These are phyloP conservation scores for Oncorhynchus gorbuscha DNA, from an alignment of 2,113 vertebrate genomes.

Conservation along the genomic window DNA sequence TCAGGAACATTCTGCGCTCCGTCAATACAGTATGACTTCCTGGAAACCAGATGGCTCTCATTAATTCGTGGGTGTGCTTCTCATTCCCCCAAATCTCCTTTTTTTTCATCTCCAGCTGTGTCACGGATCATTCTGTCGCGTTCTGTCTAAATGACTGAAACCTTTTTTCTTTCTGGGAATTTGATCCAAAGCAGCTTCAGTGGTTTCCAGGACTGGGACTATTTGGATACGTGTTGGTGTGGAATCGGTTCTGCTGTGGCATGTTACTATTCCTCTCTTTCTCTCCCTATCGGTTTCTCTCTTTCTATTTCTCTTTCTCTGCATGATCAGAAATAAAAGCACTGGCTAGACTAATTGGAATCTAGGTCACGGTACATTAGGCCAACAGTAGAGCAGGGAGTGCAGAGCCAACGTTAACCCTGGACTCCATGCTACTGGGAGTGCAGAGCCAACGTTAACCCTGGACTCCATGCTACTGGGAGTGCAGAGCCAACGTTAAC, in stretches of 20 bases:
- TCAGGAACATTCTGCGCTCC: constrained; percentile 10
- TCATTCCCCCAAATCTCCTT: constrained; percentile 40
- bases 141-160: constrained; percentile 41
- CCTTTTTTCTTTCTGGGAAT: constrained; percentile 64
- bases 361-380: too few relatives aligned
- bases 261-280: constrained; percentile 39
- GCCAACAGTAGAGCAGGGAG: too few relatives aligned
- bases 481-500: too few relatives aligned
- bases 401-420: too few relatives aligned
- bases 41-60: constrained; percentile 52
- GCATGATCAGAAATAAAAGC: constrained; percentile 45
- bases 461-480: too few relatives aligned
- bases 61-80: constrained; percentile 38
- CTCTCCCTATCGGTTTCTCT: too few relatives aligned
- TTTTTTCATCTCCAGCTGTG: constrained; percentile 41
- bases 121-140: constrained; percentile 53
- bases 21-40: constrained; percentile 32
- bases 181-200: constrained; percentile 35
- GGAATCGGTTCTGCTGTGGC: constrained; percentile 41
- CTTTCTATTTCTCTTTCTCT: not conserved
- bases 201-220: constrained; percentile 40
- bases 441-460: too few relatives aligned
- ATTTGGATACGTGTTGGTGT: constrained; percentile 20
- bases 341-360: not conserved
- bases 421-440: too few relatives aligned